Evolutionary conservation across 2,113 vertebrate genomes (phyloP).

Genomic region (Proterorhinus semilunaris): DNA sequence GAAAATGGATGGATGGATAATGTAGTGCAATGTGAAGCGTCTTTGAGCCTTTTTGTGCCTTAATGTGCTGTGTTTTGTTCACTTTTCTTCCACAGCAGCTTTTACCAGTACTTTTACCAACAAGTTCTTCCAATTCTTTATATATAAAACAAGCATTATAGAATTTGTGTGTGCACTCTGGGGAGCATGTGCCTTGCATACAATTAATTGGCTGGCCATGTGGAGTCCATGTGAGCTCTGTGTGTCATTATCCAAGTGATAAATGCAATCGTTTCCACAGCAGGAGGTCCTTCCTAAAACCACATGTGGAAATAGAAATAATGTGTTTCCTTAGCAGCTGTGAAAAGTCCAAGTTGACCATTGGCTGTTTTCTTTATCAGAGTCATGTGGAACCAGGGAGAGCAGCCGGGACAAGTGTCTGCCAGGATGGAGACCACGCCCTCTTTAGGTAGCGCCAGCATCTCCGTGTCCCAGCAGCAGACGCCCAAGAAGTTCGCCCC

Average conservation of each 20-base stretch:
- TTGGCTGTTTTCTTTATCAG: conserved; percentile 38
- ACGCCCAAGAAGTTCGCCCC: conserved; percentile 94
- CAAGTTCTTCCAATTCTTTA: not conserved
- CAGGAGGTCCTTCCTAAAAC: not conserved
- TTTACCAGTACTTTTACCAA: no score
- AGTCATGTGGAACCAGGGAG: conserved; percentile 88
- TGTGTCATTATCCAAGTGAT: not conserved
- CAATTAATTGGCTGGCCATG: not conserved
- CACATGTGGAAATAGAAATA: not conserved
- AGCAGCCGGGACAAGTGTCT: conserved; percentile 85
- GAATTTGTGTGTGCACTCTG: not conserved
- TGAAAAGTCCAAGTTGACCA: not conserved
- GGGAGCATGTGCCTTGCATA: not conserved
- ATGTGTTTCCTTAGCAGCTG: conserved; percentile 18
- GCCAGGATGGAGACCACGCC: conserved; percentile 95
- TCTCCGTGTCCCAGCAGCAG: conserved; percentile 93
- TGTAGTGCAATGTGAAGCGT: no score
- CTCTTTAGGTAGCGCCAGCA: conserved; percentile 89
- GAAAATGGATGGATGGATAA: no score
- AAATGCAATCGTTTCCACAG: not conserved
- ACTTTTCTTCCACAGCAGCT: no score
- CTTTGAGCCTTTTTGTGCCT: no score
- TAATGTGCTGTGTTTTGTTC: no score
- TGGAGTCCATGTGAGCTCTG: not conserved
- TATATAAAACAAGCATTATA: not conserved